These are phyloP conservation scores for Hemibagrus wyckioides DNA, from an alignment of 2,113 vertebrate genomes.

Conservation along the genomic window DNA sequence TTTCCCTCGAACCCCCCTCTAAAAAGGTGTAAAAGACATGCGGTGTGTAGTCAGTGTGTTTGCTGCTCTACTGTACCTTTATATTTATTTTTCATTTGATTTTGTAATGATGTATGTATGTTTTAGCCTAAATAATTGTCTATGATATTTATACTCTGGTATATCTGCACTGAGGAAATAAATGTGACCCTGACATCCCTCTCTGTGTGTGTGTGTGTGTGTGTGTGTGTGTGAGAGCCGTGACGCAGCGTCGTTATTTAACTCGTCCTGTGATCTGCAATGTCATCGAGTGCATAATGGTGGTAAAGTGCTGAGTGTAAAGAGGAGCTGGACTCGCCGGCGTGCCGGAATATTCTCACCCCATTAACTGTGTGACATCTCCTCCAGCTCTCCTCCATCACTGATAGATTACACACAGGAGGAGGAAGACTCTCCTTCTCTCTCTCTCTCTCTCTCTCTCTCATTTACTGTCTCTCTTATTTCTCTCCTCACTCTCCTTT, in stretches of 20 bases:
- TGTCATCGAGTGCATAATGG: conserved; percentile 25
- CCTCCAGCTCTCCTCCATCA: conserved; percentile 27
- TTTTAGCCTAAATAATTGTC: conserved; percentile 49
- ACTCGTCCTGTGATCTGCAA: conserved; percentile 26
- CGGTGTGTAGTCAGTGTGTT: conserved; percentile 14
- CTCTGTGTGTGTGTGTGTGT: background rate
- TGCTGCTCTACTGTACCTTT: conserved; percentile 49
- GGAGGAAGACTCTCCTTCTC: conserved; percentile 26
- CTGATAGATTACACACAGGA: conserved; percentile 31
- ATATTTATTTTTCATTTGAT: conserved; percentile 35
- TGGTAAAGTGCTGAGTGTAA: conserved; percentile 28
- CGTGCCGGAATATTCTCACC: conserved; percentile 26
- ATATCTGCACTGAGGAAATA: conserved; percentile 70
- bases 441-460: conserved; percentile 9
- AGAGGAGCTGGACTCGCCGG: background rate
- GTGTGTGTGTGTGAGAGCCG: conserved; percentile 13
- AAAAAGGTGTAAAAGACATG: background rate
- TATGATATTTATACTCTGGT: conserved; percentile 64
- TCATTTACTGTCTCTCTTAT: background rate
- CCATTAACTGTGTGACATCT: conserved; percentile 30
- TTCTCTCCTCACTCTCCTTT: background rate
- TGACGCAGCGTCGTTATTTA: background rate
- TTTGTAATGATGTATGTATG: conserved; percentile 50
- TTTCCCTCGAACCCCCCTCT: too few relatives aligned
- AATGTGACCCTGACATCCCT: conserved; percentile 63